Conservation (phyloP, 2,888 invertebrate genomes). For the Yponomeuta sedellus region DNA sequence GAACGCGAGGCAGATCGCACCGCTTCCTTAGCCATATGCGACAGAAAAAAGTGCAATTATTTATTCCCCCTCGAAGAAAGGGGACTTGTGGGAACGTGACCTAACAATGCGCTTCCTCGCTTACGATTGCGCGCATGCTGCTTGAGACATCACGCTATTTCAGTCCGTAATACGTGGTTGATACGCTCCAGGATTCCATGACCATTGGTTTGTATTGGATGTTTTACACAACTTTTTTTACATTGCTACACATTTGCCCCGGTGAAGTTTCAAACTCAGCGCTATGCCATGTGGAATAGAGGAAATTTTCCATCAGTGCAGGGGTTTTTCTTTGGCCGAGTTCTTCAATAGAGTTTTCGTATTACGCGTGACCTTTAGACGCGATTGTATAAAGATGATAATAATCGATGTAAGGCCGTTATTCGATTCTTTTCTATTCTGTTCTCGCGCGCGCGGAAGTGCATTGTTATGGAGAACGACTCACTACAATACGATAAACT, state of each 20-base stretch:
- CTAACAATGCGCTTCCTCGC: constrained; percentile 76
- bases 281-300: constrained; percentile 25
- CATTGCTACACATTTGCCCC: constrained; percentile 36
- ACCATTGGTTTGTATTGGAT: constrained; percentile 37
- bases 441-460: constrained; percentile 34
- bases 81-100: constrained; percentile 76
- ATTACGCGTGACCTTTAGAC: constrained; percentile 72
- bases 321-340: constrained; percentile 35
- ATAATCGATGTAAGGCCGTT: constrained; percentile 58
- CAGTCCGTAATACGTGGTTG: background rate
- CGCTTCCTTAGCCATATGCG: constrained; percentile 75
- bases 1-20: constrained; percentile 70
- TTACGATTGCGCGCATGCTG: constrained; percentile 53
- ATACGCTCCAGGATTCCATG: constrained; percentile 36
- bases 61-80: constrained; percentile 75
- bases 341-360: constrained; percentile 56
- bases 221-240: constrained; percentile 49
- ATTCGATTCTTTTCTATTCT: constrained; percentile 48
- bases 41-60: constrained; percentile 77
- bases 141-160: background rate
- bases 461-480: constrained; percentile 23
- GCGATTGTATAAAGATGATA: constrained; percentile 71
- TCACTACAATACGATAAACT: background rate
- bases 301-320: background rate
- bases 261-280: constrained; percentile 28